Percentiles rank a stretch among this genome's conserved stretches.
Conservation (phyloP, 1,140 invertebrate species). For the Pseudomyrmex sp. region DNA sequence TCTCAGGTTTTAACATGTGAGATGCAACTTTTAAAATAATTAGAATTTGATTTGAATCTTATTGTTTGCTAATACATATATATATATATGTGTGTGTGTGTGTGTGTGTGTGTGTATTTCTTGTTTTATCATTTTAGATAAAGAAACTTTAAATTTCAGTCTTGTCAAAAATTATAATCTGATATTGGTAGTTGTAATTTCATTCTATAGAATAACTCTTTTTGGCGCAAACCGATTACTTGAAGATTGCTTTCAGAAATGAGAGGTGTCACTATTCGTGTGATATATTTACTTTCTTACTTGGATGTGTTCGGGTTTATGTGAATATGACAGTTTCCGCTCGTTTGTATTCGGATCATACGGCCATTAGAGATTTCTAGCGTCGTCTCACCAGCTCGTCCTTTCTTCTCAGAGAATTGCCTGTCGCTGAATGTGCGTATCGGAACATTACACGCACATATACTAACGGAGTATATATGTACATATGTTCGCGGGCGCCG, state of each 20-base stretch:
- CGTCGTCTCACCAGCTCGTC: background rate
- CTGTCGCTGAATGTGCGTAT: conserved; percentile 30
- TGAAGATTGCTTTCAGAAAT: background rate
- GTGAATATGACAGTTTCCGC: conserved; percentile 11
- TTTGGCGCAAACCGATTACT: background rate
- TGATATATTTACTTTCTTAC: conserved; percentile 14
- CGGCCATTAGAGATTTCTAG: conserved; percentile 37
- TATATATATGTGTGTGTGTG: too few relatives aligned
- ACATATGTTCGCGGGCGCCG: conserved; percentile 28
- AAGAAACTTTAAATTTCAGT: background rate
- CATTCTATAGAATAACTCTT: background rate
- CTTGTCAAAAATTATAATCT: background rate
- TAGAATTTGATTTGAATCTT: too few relatives aligned
- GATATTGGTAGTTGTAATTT: background rate
- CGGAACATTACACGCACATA: background rate
- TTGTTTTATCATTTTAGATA: background rate
- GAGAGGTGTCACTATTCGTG: background rate
- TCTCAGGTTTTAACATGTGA: too few relatives aligned
- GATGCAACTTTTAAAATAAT: too few relatives aligned
- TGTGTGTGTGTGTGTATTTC: too few relatives aligned
- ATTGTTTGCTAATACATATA: too few relatives aligned
- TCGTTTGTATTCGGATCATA: conserved; percentile 21
- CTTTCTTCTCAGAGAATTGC: conserved; percentile 40
- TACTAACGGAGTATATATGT: background rate
- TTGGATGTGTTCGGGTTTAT: conserved; percentile 14